A percentile compares a stretch with the other conserved stretches of the same genome.
These are phyloP conservation scores for Pilophorus perplexus DNA, from an alignment of 2,888 invertebrate species.

Conservation along the genomic window DNA sequence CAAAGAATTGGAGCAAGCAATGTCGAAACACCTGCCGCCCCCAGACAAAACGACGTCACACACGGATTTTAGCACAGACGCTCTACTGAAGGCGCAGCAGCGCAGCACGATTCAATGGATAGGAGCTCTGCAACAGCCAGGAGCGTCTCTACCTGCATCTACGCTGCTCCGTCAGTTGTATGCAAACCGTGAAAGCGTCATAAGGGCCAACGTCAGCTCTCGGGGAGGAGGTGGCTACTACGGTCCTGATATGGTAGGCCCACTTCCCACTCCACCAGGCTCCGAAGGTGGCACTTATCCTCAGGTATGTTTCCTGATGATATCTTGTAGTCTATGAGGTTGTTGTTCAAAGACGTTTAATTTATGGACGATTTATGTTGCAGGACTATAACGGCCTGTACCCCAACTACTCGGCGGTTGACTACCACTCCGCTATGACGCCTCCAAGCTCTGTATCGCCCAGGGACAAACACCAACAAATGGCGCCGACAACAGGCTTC, in stretches of 20 bases:
- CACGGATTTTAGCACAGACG: slow-evolving; percentile 85
- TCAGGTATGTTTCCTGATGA: too few species aligned
- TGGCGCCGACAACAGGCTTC: slow-evolving; percentile 30
- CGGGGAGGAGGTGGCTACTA: slow-evolving; percentile 53
- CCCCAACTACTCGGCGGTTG: slow-evolving; percentile 60
- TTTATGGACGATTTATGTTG: slow-evolving; percentile 43
- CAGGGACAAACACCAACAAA: slow-evolving; percentile 72
- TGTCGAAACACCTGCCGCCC: slow-evolving; percentile 87
- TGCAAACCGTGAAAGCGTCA: slow-evolving; percentile 91
- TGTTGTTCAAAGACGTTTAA: not conserved
- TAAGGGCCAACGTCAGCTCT: slow-evolving; percentile 75
- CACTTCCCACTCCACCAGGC: slow-evolving; percentile 82
- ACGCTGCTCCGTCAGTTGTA: slow-evolving; percentile 85
- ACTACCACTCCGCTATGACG: slow-evolving; percentile 92
- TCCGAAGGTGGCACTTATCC: slow-evolving; percentile 64
- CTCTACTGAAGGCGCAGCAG: slow-evolving; percentile 75
- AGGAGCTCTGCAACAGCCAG: slow-evolving; percentile 59
- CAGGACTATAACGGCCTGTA: slow-evolving; percentile 51
- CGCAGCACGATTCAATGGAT: slow-evolving; percentile 90
- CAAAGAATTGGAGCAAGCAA: slow-evolving; percentile 90
- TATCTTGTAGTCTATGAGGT: not conserved
- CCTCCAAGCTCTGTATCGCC: slow-evolving; percentile 97
- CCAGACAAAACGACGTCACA: slow-evolving; percentile 49
- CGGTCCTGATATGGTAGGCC: slow-evolving; percentile 56
- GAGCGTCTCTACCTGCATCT: slow-evolving; percentile 73